Percentiles rank a stretch among this genome's conserved stretches.
Conservation (phyloP, 2,888 invertebrate species). For the Brenthis hecate region DNA sequence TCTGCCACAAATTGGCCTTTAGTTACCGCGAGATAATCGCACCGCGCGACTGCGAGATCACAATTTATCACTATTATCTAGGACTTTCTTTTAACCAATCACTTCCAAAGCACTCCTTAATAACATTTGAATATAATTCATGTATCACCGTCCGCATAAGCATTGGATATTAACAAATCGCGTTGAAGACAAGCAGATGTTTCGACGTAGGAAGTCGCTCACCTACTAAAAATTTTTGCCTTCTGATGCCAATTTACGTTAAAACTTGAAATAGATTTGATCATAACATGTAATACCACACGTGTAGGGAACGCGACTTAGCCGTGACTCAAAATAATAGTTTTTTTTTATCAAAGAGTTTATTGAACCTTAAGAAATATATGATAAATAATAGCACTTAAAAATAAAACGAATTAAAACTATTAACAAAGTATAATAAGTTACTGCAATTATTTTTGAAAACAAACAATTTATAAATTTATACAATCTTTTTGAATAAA, state of each 20-base stretch:
- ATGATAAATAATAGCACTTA: no score
- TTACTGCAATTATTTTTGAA: no score
- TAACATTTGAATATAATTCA: neutral
- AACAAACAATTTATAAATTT: no score
- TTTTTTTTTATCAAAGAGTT: neutral
- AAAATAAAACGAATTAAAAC: no score
- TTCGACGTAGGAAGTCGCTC: slow-evolving; percentile 26
- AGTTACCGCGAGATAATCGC: slow-evolving; percentile 50
- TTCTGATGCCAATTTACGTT: slow-evolving; percentile 20
- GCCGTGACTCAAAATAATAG: neutral
- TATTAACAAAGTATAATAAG: no score
- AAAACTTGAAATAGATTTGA: slow-evolving; percentile 27
- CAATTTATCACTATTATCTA: slow-evolving; percentile 34
- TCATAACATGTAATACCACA: slow-evolving; percentile 22
- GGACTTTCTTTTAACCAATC: slow-evolving; percentile 40
- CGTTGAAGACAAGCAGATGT: slow-evolving; percentile 18
- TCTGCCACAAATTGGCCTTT: slow-evolving; percentile 60
- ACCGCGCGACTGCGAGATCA: slow-evolving; percentile 38
- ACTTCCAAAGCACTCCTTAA: neutral
- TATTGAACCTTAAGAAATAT: neutral
- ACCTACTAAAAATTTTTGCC: slow-evolving; percentile 25
- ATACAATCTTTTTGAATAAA: no score
- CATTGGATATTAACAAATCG: neutral
- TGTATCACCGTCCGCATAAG: neutral
- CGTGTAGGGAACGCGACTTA: neutral